phyloP scores from a whole-genome alignment of 2,888 invertebrate genomes.

The Deroplatys truncata region DNA sequence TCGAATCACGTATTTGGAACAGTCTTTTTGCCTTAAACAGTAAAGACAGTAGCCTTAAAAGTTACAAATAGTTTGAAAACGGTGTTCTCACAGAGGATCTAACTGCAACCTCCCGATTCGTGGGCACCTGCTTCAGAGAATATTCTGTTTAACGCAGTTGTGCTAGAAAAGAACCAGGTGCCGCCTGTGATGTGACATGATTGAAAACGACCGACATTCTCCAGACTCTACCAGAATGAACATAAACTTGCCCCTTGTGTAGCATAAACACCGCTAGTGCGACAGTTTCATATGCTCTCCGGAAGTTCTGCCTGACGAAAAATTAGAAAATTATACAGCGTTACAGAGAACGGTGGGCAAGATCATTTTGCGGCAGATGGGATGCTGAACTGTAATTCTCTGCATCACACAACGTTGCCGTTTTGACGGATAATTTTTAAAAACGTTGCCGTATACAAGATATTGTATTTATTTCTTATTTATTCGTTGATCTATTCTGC shows the following conservation, averaged over 20 bases:
- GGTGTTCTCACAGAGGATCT: background rate
- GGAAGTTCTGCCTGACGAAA: background rate
- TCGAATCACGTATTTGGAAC: too few relatives aligned
- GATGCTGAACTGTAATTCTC: background rate
- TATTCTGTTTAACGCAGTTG: background rate
- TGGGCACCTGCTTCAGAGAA: background rate
- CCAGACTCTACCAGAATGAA: background rate
- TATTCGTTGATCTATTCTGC: too few relatives aligned
- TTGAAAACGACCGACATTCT: background rate
- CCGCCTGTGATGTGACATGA: background rate
- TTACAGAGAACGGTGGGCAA: background rate
- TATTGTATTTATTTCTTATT: too few relatives aligned
- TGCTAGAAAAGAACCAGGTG: background rate
- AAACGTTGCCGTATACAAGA: too few relatives aligned
- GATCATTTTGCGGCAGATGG: background rate
- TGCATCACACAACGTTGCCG: too few relatives aligned
- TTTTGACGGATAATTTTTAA: too few relatives aligned
- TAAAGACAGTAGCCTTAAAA: background rate
- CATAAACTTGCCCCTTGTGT: background rate
- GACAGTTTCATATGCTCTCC: background rate
- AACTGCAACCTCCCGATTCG: background rate
- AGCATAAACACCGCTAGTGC: background rate
- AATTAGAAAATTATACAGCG: background rate
- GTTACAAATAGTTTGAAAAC: background rate
- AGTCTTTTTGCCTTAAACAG: too few relatives aligned